Conservation (phyloP, 2,113 vertebrate species). For the Orycteropus afer region DNA sequence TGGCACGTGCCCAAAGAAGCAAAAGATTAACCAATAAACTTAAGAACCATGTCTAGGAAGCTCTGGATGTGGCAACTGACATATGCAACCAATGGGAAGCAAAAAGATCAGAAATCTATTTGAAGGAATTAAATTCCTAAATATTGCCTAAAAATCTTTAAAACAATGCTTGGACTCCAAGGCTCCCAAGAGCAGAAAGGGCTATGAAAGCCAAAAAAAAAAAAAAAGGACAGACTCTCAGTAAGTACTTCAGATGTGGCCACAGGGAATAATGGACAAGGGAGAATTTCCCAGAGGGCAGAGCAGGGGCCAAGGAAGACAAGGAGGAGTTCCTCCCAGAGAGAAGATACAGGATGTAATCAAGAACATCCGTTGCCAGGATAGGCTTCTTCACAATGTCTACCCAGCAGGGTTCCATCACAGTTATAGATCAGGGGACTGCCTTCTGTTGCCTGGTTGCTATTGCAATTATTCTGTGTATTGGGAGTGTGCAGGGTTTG, state of each 20-base stretch:
- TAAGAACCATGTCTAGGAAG: not conserved
- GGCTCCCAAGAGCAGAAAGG: not conserved
- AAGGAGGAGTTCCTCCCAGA: not conserved
- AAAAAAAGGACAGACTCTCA: not conserved
- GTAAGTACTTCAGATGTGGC: not conserved
- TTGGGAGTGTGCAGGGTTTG: not conserved
- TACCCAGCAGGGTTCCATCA: not conserved
- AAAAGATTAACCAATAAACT: slow-evolving; percentile 20
- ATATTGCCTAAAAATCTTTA: not conserved
- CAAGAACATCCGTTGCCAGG: not conserved
- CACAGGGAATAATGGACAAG: not conserved
- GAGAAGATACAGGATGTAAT: not conserved
- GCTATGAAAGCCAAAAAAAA: not conserved
- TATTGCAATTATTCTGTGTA: not conserved
- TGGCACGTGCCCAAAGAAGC: not conserved
- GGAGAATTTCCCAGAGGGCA: not conserved
- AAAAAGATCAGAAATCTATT: not conserved
- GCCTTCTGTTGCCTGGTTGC: not conserved
- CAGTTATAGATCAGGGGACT: not conserved
- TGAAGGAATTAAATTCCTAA: slow-evolving; percentile 33
- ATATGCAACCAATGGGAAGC: not conserved
- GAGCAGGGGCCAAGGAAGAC: not conserved
- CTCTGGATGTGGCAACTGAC: not conserved
- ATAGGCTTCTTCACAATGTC: not conserved
- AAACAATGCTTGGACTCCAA: not conserved